Evolutionary conservation across 2,113 vertebrate genomes (phyloP).

Genomic region (Chloebia gouldiae): DNA sequence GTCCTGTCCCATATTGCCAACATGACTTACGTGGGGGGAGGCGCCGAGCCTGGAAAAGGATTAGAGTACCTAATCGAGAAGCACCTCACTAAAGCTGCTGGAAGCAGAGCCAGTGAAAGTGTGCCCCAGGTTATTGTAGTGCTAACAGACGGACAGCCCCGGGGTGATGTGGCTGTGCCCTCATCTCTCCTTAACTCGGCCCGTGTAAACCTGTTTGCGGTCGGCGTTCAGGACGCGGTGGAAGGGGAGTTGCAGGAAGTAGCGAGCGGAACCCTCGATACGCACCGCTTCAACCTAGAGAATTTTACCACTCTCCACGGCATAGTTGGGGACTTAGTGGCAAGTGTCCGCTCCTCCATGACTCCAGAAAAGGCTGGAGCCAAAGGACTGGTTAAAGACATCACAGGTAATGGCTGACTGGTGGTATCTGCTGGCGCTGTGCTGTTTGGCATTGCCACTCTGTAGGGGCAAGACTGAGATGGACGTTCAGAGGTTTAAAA

Average conservation of each 20-base stretch:
- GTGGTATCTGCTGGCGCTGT: conserved; percentile 39
- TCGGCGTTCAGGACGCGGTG: conserved; percentile 83
- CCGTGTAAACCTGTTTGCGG: conserved; percentile 80
- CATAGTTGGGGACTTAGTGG: conserved; percentile 84
- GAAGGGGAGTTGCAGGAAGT: conserved; percentile 82
- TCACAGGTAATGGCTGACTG: conserved; percentile 83
- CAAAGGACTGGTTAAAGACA: conserved; percentile 77
- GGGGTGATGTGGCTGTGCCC: conserved; percentile 78
- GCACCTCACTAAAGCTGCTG: conserved; percentile 80
- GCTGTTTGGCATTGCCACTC: not conserved
- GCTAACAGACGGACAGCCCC: conserved; percentile 80
- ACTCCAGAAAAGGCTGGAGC: conserved; percentile 73
- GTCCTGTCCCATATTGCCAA: conserved; percentile 81
- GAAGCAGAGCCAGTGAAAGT: conserved; percentile 82
- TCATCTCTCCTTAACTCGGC: conserved; percentile 77
- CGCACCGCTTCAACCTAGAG: conserved; percentile 85
- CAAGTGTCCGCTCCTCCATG: conserved; percentile 76
- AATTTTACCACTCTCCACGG: conserved; percentile 79
- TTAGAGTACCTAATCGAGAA: conserved; percentile 82
- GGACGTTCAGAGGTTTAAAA: conserved; percentile 67
- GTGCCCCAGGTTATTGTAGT: conserved; percentile 84
- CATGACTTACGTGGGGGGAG: conserved; percentile 80
- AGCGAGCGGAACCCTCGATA: conserved; percentile 76
- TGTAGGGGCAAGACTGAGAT: conserved; percentile 47
- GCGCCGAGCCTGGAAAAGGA: conserved; percentile 80